phyloP scores from a whole-genome alignment of 2,888 invertebrate species.

The Caprella mutica region DNA sequence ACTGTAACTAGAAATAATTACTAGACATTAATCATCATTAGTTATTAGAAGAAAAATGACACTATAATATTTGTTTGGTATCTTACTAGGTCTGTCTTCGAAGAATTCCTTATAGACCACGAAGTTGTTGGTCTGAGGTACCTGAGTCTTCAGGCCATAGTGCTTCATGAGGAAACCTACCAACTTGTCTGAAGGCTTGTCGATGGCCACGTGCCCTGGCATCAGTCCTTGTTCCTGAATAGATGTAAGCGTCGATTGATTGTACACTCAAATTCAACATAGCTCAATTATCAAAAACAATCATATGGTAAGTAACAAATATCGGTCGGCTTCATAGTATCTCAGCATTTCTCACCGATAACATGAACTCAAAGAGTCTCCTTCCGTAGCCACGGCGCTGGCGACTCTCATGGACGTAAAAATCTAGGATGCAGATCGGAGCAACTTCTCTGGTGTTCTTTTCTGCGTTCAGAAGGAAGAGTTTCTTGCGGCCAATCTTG shows the following conservation, averaged over 20 bases:
- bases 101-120: constrained; percentile 77
- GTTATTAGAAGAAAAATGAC: too few relatives aligned
- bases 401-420: constrained; percentile 71
- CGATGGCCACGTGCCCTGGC: constrained; percentile 71
- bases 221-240: constrained; percentile 53
- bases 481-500: constrained; percentile 78
- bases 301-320: too few relatives aligned
- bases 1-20: too few relatives aligned
- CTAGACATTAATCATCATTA: too few relatives aligned
- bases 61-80: too few relatives aligned
- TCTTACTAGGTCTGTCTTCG: constrained; percentile 35
- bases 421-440: constrained; percentile 81
- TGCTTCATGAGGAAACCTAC: constrained; percentile 72
- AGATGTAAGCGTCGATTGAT: too few relatives aligned
- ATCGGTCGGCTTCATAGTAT: too few relatives aligned
- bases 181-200: constrained; percentile 82
- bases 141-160: constrained; percentile 55
- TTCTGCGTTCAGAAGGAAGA: constrained; percentile 56
- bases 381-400: constrained; percentile 80
- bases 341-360: constrained; percentile 55
- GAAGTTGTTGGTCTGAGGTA: constrained; percentile 77
- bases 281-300: too few relatives aligned
- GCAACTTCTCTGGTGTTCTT: constrained; percentile 54
- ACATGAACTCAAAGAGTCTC: constrained; percentile 73
- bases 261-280: too few relatives aligned